phyloP scores from a whole-genome alignment of 92 coral and sea anemone genomes.

The Hydrozoanthus gracilis region DNA sequence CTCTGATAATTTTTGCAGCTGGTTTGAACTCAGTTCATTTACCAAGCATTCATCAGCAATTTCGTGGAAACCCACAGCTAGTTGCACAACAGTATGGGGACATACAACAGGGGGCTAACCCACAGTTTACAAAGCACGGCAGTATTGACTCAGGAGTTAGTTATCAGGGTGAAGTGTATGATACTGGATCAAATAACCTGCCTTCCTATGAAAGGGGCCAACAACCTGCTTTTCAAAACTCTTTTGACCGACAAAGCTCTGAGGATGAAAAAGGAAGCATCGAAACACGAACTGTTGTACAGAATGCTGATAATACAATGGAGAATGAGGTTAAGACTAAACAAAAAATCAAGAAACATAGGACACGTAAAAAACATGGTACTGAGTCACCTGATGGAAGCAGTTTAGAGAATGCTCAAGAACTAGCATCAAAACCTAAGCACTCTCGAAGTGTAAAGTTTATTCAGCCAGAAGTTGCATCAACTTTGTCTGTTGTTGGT shows the following conservation, averaged over 20 bases:
- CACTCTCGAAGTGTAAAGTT: conserved; percentile 70
- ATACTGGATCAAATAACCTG: conserved; percentile 13
- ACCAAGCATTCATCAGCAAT: conserved; percentile 64
- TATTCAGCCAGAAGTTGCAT: conserved; percentile 82
- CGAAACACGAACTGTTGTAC: conserved; percentile 36
- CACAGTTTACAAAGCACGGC: conserved; percentile 17
- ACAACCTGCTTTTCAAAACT: not conserved
- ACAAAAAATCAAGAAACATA: conserved; percentile 59
- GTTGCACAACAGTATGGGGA: conserved; percentile 45
- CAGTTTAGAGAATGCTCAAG: conserved; percentile 36
- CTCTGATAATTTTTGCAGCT: conserved; percentile 51
- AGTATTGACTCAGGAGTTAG: conserved; percentile 38
- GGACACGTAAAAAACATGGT: conserved; percentile 55
- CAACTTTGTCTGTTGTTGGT: conserved; percentile 63
- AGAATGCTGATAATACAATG: conserved; percentile 35
- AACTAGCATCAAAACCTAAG: conserved; percentile 28
- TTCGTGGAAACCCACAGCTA: conserved; percentile 50
- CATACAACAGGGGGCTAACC: not conserved
- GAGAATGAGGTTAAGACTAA: conserved; percentile 48
- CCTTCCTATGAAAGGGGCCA: not conserved
- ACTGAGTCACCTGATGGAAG: conserved; percentile 66
- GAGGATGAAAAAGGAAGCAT: conserved; percentile 14
- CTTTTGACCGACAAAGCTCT: not conserved
- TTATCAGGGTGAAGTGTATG: conserved; percentile 44
- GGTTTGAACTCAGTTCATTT: conserved; percentile 80